Base-by-base conservation (phyloP, 2,888 invertebrate species). In the Seladonia tumulorum region DNA sequence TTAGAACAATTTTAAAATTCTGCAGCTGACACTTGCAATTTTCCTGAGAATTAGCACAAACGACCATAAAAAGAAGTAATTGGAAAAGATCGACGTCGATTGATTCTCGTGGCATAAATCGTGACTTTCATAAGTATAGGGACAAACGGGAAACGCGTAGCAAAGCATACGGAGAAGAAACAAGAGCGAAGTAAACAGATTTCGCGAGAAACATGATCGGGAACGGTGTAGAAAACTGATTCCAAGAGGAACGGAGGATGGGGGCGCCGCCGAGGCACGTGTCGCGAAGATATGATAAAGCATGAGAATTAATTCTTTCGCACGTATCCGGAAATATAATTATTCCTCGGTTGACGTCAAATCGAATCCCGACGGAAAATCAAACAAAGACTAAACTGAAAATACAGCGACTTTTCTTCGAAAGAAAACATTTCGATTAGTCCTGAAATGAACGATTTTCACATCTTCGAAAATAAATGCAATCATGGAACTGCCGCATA, bases 191-290 rank as follows among this genome's bases (percentile, higher is more conserved):
- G n/a, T 29, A 72, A 53, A 35, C 18, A 22, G 53, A 83, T 83
- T 83, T 83, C 83, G 29, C n/a, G 25, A 47, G 72, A 83, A 76
- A 72, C 49, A 57, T 72, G 49, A 53, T 72, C 14, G 29, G 49
- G 60, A 71, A 76, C 71, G 18, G 39, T 16, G 53, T 35, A 47
- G 57, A 45, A 29, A 68, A 18, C 45, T 16, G 72, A 3, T 22
- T 16, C 35, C 42, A 5, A 16, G 35, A 80, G 53, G 25, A 66
- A 57, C 39, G 16, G 18, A n/a, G 71, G 53, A 29, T 63, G 60
- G 29, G 0, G 42, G 60, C 71, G 42, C 22, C n/a, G 8, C 1
- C 18, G 18, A 5, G 16, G 25, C 84, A 83, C 83, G 84, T 57
- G 72, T 66, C 77, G 72, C 63, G 35, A 12, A 57, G 10, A 35